Base-by-base conservation (phyloP, 2,888 invertebrate species). In the Adelognathus sp. region DNA sequence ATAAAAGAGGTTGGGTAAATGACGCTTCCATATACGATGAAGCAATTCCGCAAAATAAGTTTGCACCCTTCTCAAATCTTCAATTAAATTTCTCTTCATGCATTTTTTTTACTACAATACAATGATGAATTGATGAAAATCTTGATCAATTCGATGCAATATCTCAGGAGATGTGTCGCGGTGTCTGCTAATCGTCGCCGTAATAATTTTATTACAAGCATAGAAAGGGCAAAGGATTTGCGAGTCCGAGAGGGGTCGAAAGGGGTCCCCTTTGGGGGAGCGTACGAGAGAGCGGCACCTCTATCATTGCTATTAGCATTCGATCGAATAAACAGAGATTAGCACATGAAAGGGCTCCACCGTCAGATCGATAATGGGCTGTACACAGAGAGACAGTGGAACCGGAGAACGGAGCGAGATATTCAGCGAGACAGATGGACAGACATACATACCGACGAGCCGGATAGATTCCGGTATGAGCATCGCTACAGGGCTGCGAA, bases 291-390 rank as follows among this genome's bases (percentile, higher is more conserved):
- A 27, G 56, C 74, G 66, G 70, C 76, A 72, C 69, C 72, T 78
- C 69, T 78, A 81, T 79, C 77, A 72, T 76, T 56, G 70, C 79
- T 81, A 83, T 83, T 82, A 81, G 81, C 74, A 83, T 84, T 83
- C 82, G 85, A 88, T 90, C 89, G 87, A 89, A 89, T 90, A 89
- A 90, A 89, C 88, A 88, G 84, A 85, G 88, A 90, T 90, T 90
- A 89, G 88, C 90, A 90, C 89, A 88, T 89, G 87, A 89, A 89
- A 88, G 87, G 85, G 82, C 70, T 75, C 56, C 54, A n/a, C 73
- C 56, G 73, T 67, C 54, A 44, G 80, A 83, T 83, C 81, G 80
- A 82, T 80, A 81, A 81, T 82, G 61, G 69, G 60, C 80, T 74
- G 44, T 60, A 60, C 71, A 72, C n/a, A n/a, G n/a, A n/a, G 75